These are phyloP conservation scores for Pseudocheirus occidentalis DNA, from an alignment of 2,797 vertebrate genomes.

Conservation along the genomic window DNA sequence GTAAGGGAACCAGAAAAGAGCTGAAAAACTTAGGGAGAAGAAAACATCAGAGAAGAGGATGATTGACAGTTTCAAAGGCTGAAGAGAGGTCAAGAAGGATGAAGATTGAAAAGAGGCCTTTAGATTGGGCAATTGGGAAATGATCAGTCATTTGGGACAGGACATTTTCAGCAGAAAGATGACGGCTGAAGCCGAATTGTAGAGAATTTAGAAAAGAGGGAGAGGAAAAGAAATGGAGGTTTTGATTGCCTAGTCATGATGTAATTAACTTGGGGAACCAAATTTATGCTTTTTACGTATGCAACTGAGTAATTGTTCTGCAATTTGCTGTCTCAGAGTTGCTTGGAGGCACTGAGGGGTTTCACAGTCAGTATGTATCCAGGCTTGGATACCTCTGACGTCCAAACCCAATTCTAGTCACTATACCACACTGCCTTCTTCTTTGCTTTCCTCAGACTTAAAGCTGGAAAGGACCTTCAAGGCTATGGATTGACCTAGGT, in stretches of 20 bases:
- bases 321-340: neutral
- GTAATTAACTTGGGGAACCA: neutral
- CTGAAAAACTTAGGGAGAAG: neutral
- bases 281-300: neutral
- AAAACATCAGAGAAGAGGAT: neutral
- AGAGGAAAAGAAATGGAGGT: neutral
- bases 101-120: neutral
- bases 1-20: neutral
- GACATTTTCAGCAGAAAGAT: neutral
- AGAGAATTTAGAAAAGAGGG: neutral
- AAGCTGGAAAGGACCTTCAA: neutral
- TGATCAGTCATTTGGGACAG: neutral
- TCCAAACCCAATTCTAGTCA: neutral
- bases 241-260: neutral
- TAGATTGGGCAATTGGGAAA: neutral
- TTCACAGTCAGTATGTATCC: neutral
- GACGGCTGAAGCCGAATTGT: neutral
- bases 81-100: neutral
- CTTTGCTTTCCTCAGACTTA: neutral
- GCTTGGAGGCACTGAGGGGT: neutral
- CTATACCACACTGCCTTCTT: neutral
- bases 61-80: neutral
- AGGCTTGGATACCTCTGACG: neutral
- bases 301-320: neutral
- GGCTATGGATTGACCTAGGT: neutral